phyloP scores from a whole-genome alignment of 2,888 invertebrate genomes.

The Sinelater perroti region DNA sequence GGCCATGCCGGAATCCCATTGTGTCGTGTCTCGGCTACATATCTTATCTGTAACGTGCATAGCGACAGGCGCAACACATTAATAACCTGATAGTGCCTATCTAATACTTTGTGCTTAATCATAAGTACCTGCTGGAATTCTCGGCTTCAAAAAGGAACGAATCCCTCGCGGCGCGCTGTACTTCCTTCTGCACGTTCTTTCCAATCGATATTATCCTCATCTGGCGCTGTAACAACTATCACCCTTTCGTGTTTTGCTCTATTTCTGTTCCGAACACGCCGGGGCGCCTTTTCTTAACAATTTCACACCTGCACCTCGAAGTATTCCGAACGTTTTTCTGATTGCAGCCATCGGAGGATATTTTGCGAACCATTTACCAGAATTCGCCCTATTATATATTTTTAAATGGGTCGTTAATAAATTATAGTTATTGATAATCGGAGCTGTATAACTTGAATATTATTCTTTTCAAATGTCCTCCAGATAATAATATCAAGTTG shows the following conservation, averaged over 20 bases:
- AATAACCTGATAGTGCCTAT: conserved; percentile 48
- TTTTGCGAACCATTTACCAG: too few species aligned
- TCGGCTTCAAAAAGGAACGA: conserved; percentile 23
- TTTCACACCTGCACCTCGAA: background rate
- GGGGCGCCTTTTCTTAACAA: background rate
- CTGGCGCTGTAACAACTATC: conserved; percentile 2
- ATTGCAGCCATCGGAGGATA: too few species aligned
- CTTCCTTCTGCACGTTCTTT: conserved; percentile 27
- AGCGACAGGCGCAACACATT: conserved; percentile 48
- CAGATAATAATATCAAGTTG: too few species aligned
- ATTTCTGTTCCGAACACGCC: background rate
- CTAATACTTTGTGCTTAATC: conserved; percentile 39
- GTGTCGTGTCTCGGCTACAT: conserved; percentile 49
- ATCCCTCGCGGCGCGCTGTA: conserved; percentile 18
- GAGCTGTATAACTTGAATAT: too few species aligned
- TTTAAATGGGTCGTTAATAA: too few species aligned
- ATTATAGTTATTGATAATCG: too few species aligned
- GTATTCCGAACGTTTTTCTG: background rate
- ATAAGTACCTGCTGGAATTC: conserved; percentile 39
- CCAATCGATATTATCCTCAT: conserved; percentile 27
- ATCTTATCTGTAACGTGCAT: conserved; percentile 50
- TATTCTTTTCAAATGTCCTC: too few species aligned
- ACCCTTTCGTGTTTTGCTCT: conserved; percentile 7
- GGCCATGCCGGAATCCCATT: conserved; percentile 45
- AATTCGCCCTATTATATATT: too few species aligned